phyloP scores from a whole-genome alignment of 2,888 invertebrate species.

The Drosophila nigritarsus region DNA sequence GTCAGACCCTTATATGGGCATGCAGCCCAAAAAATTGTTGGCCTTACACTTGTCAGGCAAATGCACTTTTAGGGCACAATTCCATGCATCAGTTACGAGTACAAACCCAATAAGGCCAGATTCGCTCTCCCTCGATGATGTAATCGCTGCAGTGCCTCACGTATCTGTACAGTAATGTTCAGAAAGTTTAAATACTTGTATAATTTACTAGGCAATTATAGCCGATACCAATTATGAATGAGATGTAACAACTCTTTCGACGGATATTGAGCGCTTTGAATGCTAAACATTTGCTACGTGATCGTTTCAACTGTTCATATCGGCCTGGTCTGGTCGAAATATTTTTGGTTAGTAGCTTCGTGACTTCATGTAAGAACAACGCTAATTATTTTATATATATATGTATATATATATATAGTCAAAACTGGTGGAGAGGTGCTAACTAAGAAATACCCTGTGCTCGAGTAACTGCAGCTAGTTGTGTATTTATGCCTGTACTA shows the following conservation, averaged over 20 bases:
- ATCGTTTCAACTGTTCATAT: conserved; percentile 5
- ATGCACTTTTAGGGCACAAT: conserved; percentile 69
- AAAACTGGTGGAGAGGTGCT: conserved; percentile 1
- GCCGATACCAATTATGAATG: conserved; percentile 35
- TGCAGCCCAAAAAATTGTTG: conserved; percentile 29
- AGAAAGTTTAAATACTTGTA: conserved; percentile 12
- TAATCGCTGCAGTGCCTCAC: conserved; percentile 19
- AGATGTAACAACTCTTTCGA: conserved; percentile 44
- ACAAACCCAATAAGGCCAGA: conserved; percentile 14
- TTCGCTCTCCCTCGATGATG: conserved; percentile 26
- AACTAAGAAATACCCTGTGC: conserved; percentile 9
- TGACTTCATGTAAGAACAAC: conserved; percentile 58
- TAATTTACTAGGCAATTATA: conserved; percentile 38
- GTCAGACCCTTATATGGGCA: conserved; percentile 66
- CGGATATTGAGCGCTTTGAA: conserved; percentile 41
- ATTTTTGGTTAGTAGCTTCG: conserved; percentile 32
- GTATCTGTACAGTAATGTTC: conserved; percentile 36
- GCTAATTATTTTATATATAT: conserved; percentile 37
- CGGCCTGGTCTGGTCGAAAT: conserved; percentile 50
- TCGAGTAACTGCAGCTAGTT: background rate
- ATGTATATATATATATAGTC: conserved; percentile 18
- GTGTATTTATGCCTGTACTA: background rate
- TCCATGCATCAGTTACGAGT: conserved; percentile 43
- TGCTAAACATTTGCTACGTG: conserved; percentile 61
- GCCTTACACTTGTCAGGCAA: conserved; percentile 42